phyloP scores from a whole-genome alignment of 2,888 invertebrate genomes.

The Drosophila falleni region DNA sequence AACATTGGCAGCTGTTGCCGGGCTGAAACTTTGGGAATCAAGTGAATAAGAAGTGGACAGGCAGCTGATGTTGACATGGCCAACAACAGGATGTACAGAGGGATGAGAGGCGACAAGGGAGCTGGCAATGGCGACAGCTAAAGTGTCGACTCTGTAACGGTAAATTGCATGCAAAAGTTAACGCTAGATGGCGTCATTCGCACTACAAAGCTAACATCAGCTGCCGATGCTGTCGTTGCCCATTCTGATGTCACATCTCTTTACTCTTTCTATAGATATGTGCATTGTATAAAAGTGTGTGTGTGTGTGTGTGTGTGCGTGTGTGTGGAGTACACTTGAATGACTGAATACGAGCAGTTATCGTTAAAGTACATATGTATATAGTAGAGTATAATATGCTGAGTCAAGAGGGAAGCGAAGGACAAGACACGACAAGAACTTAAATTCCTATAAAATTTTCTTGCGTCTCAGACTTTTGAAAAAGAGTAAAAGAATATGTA shows the following conservation, averaged over 20 bases:
- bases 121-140: slow-evolving; percentile 45
- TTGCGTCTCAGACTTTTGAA: no score
- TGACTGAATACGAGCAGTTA: slow-evolving; percentile 32
- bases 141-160: slow-evolving; percentile 56
- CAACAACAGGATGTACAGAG: background rate
- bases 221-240: slow-evolving; percentile 28
- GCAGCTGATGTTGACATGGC: slow-evolving; percentile 73
- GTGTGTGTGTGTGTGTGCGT: background rate
- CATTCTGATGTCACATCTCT: slow-evolving; percentile 16
- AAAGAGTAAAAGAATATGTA: no score
- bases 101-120: background rate
- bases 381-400: background rate
- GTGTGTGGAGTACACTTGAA: slow-evolving; percentile 1
- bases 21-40: slow-evolving; percentile 67
- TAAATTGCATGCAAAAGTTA: slow-evolving; percentile 69
- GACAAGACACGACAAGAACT: no score
- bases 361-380: slow-evolving; percentile 17
- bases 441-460: no score
- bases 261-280: no score
- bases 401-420: background rate
- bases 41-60: slow-evolving; percentile 71
- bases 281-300: no score
- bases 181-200: slow-evolving; percentile 64
- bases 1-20: slow-evolving; percentile 67
- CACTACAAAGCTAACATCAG: slow-evolving; percentile 49